phyloP scores from a whole-genome alignment of 2,797 vertebrate genomes.

The Helarctos malayanus region DNA sequence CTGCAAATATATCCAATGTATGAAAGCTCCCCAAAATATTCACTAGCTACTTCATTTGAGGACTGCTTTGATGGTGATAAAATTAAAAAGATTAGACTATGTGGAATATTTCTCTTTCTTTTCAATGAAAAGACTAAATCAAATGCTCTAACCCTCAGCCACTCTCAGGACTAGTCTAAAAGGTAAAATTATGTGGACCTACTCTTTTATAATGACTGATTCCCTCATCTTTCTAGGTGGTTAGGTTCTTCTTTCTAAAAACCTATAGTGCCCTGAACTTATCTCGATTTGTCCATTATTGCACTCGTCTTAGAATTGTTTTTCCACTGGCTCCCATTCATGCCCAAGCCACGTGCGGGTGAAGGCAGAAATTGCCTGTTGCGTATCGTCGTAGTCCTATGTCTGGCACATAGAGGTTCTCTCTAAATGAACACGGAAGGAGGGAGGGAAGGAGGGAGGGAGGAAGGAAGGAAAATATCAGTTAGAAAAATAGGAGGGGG shows the following conservation, averaged over 20 bases:
- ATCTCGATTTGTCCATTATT: neutral
- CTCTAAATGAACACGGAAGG: neutral
- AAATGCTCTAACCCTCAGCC: neutral
- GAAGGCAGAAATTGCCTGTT: neutral
- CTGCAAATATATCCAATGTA: neutral
- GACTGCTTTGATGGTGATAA: neutral
- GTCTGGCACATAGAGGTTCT: neutral
- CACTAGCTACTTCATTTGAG: neutral
- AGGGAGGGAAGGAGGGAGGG: no score
- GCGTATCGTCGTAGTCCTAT: neutral
- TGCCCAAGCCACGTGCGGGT: neutral
- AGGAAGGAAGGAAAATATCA: neutral
- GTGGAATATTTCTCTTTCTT: neutral
- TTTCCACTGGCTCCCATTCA: neutral
- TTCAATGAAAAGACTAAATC: neutral
- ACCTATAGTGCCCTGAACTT: neutral
- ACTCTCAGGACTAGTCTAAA: neutral
- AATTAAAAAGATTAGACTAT: neutral
- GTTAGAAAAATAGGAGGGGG: neutral
- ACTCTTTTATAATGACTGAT: neutral
- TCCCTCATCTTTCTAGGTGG: neutral
- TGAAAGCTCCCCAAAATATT: neutral
- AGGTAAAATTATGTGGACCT: neutral
- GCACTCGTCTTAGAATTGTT: neutral
- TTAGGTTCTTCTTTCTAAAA: neutral